Conservation (phyloP, 2,113 vertebrate species). For the Triplophysa tibetana region DNA sequence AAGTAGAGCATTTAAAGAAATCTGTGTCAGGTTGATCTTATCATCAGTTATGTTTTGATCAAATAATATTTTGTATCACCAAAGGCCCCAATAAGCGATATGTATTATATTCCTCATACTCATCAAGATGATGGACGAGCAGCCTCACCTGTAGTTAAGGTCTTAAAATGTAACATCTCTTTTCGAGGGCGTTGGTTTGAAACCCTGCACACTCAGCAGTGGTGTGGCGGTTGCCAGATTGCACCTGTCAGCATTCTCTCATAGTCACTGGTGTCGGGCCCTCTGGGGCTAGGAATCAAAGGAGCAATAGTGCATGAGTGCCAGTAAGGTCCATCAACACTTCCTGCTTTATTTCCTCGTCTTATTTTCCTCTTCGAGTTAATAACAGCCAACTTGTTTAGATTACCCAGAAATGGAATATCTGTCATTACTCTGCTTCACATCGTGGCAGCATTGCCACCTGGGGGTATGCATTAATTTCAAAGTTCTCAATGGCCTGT, state of each 20-base stretch:
- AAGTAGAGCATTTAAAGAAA: not conserved
- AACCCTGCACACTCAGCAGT: slow-evolving; percentile 36
- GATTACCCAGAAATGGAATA: no score
- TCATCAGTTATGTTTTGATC: not conserved
- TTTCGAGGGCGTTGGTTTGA: slow-evolving; percentile 44
- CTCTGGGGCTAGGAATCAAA: slow-evolving; percentile 59
- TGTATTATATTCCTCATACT: not conserved
- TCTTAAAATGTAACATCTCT: slow-evolving; percentile 42
- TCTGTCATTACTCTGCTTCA: no score
- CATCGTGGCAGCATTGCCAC: no score
- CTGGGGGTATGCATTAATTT: no score
- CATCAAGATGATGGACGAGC: not conserved
- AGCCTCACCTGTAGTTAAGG: slow-evolving; percentile 32
- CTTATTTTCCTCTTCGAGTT: no score
- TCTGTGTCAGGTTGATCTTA: not conserved
- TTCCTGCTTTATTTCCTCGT: not conserved
- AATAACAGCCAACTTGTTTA: slow-evolving; percentile 26
- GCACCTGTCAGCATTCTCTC: slow-evolving; percentile 58
- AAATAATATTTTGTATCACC: not conserved
- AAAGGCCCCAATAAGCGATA: not conserved
- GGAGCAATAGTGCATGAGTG: slow-evolving; percentile 41
- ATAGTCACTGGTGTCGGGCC: slow-evolving; percentile 51
- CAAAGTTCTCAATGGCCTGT: no score
- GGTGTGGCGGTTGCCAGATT: slow-evolving; percentile 47
- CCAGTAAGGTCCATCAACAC: slow-evolving; percentile 22